Evolutionary conservation across 2,888 invertebrate species (phyloP), one percentile per base, ranked within the genome.

Genomic region (Neria commutata): DNA sequence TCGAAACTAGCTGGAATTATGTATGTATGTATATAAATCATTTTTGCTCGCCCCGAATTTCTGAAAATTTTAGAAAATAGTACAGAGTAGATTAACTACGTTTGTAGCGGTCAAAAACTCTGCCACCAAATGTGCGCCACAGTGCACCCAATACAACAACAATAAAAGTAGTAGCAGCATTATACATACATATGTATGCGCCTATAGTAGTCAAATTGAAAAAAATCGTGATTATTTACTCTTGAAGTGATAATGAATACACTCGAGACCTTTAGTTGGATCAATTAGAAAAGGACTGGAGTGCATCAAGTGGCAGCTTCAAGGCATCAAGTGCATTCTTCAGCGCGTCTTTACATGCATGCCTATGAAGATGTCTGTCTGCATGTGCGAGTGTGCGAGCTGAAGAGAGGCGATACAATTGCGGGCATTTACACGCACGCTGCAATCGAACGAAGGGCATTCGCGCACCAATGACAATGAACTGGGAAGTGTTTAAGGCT

Each of bases 291-390:
- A 62, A 6, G 71, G 71, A 69, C 75, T 75, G 63, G 67, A 72
- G 62, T 74, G 72, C 75, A 73, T 72, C 72, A 74, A 72, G 74
- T 75, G 72, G 75, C 74, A 73, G 63, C 69, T 67, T 62, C 68
- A 65, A 53, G 60, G 57, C 60, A 53, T 75, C 63, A 57, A 72
- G 72, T 74, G 74, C 61, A 67, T 71, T 72, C 69, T 72, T 71
- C 74, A 69, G 62, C 54, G 26, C 55, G 61, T 70, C 70, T 68
- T 6, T 6, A 29, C 11, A 11, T 11, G 6, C 6, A 11, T 29
- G 29, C 6, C 29, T 29, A 6, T 29, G 29, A 8, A 11, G 6
- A 29, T 29, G 6, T 8, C 6, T 29, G 29, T 29, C 6, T 29
- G 29, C 11, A 11, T 29, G 29, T 29, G 11, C 11, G 11, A 29